Percentiles rank a stretch among this genome's conserved stretches.
Evolutionary conservation across 92 coral and sea anemone genomes (phyloP).

Genomic region (Siderastrea siderea): DNA sequence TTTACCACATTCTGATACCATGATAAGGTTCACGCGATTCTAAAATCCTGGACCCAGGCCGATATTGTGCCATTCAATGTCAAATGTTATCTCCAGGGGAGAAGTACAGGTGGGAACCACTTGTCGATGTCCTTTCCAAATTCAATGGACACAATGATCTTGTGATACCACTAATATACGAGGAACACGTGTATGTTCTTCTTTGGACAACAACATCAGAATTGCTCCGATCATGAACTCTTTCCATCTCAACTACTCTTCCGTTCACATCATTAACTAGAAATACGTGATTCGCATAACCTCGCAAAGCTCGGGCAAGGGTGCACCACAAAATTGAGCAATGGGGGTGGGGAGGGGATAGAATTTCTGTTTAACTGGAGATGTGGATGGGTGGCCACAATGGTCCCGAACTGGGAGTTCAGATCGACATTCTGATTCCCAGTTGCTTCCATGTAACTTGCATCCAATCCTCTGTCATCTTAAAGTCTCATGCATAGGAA

Average conservation of each 20-base stretch:
- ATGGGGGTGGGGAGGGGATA: too few relatives aligned
- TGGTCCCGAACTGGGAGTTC: too few relatives aligned
- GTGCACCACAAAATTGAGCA: too few relatives aligned
- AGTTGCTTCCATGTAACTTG: too few relatives aligned
- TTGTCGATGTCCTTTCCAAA: slow-evolving; percentile 50
- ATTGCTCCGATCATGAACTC: slow-evolving; percentile 17
- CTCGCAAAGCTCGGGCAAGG: too few relatives aligned
- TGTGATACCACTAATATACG: slow-evolving; percentile 59
- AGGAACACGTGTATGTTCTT: slow-evolving; percentile 39
- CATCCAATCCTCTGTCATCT: too few relatives aligned
- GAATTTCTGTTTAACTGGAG: too few relatives aligned
- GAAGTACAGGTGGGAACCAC: slow-evolving; percentile 63
- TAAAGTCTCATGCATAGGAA: too few relatives aligned
- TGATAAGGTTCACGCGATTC: background rate
- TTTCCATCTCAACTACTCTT: slow-evolving; percentile 28
- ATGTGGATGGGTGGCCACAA: too few relatives aligned
- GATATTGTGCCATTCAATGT: background rate
- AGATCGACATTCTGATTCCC: too few relatives aligned
- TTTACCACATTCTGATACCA: background rate
- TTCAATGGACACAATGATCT: slow-evolving; percentile 58
- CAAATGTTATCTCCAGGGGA: slow-evolving; percentile 19
- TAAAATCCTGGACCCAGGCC: background rate
- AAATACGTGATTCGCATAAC: too few relatives aligned
- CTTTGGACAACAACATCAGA: slow-evolving; percentile 65
- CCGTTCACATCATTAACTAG: slow-evolving; percentile 17